phyloP scores from a whole-genome alignment of 2,888 invertebrate genomes.

The Agrotis exclamationis region DNA sequence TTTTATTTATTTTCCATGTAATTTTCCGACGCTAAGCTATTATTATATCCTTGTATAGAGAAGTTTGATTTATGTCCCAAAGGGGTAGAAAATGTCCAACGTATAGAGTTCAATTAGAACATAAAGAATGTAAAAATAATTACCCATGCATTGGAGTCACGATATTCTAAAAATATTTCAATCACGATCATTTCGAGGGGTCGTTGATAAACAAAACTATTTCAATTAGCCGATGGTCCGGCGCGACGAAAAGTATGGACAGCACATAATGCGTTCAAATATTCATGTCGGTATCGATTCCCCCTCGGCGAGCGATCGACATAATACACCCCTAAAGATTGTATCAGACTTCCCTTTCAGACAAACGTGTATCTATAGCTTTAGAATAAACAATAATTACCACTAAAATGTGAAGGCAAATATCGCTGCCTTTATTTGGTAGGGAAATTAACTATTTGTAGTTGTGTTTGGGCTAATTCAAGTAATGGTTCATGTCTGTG shows the following conservation, averaged over 20 bases:
- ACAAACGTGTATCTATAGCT: slow-evolving; percentile 74
- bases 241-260: slow-evolving; percentile 76
- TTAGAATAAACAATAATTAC: slow-evolving; percentile 73
- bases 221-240: slow-evolving; percentile 82
- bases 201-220: slow-evolving; percentile 80
- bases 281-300: slow-evolving; percentile 88
- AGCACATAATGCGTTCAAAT: slow-evolving; percentile 84
- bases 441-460: slow-evolving; percentile 53
- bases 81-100: slow-evolving; percentile 16
- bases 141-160: slow-evolving; percentile 35
- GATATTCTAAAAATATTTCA: slow-evolving; percentile 60
- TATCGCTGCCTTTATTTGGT: slow-evolving; percentile 56
- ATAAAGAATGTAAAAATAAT: slow-evolving; percentile 53
- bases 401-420: slow-evolving; percentile 61
- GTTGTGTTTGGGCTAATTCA: slow-evolving; percentile 45
- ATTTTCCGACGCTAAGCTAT: not conserved
- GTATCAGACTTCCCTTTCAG: slow-evolving; percentile 86
- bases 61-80: slow-evolving; percentile 18
- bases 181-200: slow-evolving; percentile 66
- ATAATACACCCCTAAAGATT: slow-evolving; percentile 87
- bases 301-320: slow-evolving; percentile 66
- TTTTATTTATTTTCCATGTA: slow-evolving; percentile 1
- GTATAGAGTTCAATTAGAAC: slow-evolving; percentile 33
- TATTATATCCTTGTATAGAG: slow-evolving; percentile 13
- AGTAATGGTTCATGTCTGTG: slow-evolving; percentile 12